phyloP scores from a whole-genome alignment of 2,113 vertebrate species.

The Cromileptes altivelis region DNA sequence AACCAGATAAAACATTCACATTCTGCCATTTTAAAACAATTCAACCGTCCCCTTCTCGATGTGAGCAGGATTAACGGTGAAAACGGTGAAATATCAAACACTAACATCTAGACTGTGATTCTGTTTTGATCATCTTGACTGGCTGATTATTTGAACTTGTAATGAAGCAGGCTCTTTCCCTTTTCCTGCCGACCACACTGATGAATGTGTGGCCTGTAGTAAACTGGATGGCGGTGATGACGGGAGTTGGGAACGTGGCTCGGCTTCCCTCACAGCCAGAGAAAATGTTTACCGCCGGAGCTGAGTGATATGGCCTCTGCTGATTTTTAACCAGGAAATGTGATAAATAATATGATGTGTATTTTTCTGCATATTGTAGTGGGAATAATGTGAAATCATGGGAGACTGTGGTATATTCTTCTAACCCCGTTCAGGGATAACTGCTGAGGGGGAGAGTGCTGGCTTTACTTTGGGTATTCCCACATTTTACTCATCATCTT shows the following conservation, averaged over 20 bases:
- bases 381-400: constrained; percentile 44
- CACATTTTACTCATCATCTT: constrained; percentile 23
- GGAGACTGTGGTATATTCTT: constrained; percentile 24
- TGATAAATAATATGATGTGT: constrained; percentile 67
- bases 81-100: constrained; percentile 56
- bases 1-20: constrained; percentile 5
- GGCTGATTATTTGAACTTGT: constrained; percentile 75
- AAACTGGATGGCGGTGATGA: constrained; percentile 66
- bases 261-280: constrained; percentile 68
- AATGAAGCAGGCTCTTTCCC: constrained; percentile 51
- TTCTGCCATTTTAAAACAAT: constrained; percentile 20
- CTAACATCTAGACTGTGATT: constrained; percentile 39
- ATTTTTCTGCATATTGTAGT: constrained; percentile 37
- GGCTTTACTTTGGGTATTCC: constrained; percentile 13
- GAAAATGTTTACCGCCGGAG: constrained; percentile 80
- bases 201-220: constrained; percentile 65
- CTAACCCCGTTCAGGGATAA: background rate
- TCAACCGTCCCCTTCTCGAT: background rate
- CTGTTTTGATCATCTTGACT: constrained; percentile 70
- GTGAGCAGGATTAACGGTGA: constrained; percentile 48
- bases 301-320: constrained; percentile 75
- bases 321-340: constrained; percentile 58
- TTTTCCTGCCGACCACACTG: constrained; percentile 39
- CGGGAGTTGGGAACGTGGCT: constrained; percentile 57
- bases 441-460: background rate